Evolutionary conservation across 2,113 vertebrate genomes (phyloP).

Genomic region (Empidonax traillii): DNA sequence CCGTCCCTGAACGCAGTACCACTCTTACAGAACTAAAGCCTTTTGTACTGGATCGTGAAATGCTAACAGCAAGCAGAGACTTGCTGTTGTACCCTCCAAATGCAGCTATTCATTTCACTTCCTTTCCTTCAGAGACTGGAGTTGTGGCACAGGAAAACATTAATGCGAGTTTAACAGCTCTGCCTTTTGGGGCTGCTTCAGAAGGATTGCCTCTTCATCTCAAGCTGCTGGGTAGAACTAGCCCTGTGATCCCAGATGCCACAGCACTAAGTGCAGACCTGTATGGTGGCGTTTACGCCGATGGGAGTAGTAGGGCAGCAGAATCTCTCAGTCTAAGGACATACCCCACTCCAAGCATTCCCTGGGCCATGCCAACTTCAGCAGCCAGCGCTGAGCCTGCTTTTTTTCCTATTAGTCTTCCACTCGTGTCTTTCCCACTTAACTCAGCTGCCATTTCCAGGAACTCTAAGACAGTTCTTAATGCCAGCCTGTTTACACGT

Average conservation of each 20-base stretch:
- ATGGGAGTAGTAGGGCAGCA: neutral
- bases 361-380: neutral
- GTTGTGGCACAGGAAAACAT: neutral
- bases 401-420: constrained; percentile 23
- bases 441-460: neutral
- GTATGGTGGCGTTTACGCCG: neutral
- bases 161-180: neutral
- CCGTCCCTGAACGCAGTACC: neutral
- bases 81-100: constrained; percentile 42
- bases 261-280: neutral
- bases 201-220: neutral
- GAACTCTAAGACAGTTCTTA: neutral
- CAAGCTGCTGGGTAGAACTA: neutral
- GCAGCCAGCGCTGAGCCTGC: neutral
- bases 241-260: neutral
- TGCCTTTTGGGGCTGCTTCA: neutral
- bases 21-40: neutral
- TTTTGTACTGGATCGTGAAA: constrained; percentile 16
- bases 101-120: constrained; percentile 19
- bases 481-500: constrained; percentile 43
- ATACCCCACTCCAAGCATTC: neutral
- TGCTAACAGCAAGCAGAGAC: constrained; percentile 35
- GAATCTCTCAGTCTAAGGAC: neutral
- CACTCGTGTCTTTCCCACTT: neutral
- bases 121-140: neutral